Evolutionary conservation across 2,888 invertebrate genomes (phyloP).

Genomic region (Hipparchia sbordonii): DNA sequence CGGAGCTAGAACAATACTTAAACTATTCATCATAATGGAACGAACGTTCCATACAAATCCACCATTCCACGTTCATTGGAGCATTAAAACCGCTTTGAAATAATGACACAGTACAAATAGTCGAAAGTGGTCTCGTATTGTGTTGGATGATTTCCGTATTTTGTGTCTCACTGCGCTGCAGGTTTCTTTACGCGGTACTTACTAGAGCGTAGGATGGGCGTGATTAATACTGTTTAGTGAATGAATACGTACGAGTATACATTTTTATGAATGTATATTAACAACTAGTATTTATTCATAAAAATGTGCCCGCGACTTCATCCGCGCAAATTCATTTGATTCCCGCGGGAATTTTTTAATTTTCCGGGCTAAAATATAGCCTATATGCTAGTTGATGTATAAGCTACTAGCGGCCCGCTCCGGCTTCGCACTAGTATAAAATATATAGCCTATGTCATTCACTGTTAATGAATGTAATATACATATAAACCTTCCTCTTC

Average conservation of each 20-base stretch:
- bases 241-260: slow-evolving; percentile 11
- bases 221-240: slow-evolving; percentile 26
- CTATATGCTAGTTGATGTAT: too few species aligned
- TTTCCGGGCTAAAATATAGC: too few species aligned
- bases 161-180: slow-evolving; percentile 46
- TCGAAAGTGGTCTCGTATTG: slow-evolving; percentile 68
- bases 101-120: slow-evolving; percentile 74
- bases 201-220: slow-evolving; percentile 47
- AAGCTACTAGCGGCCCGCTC: too few species aligned
- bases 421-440: too few species aligned
- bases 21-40: slow-evolving; percentile 44
- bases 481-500: too few species aligned
- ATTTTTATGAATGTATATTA: slow-evolving; percentile 5
- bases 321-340: too few species aligned
- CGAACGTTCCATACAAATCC: slow-evolving; percentile 56
- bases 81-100: slow-evolving; percentile 68
- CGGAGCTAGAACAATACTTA: slow-evolving; percentile 1
- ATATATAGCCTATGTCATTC: too few species aligned
- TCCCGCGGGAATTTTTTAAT: too few species aligned
- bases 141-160: slow-evolving; percentile 46
- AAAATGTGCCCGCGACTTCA: too few species aligned
- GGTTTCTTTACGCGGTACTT: slow-evolving; percentile 45
- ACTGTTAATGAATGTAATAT: too few species aligned
- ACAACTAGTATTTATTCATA: too few species aligned
- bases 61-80: slow-evolving; percentile 59